Conservation (phyloP, 2,888 invertebrate genomes). For the Drosophila infuscata region DNA sequence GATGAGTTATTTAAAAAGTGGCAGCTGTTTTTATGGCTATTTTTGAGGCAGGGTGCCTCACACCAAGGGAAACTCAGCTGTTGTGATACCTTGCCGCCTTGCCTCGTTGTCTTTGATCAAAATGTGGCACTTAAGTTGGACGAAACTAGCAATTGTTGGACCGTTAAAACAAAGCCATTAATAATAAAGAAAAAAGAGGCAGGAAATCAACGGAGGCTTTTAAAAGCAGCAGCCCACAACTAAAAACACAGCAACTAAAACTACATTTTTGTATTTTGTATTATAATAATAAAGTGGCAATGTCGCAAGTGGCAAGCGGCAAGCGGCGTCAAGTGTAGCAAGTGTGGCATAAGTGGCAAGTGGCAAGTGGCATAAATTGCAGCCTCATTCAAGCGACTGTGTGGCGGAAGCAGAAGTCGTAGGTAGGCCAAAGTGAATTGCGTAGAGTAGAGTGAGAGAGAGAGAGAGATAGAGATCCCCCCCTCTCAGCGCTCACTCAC, state of each 20-base stretch:
- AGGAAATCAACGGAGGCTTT: conserved; percentile 42
- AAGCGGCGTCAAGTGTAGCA: conserved; percentile 70
- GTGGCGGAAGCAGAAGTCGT: conserved; percentile 68
- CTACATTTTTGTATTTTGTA: conserved; percentile 57
- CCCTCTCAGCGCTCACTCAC: background rate
- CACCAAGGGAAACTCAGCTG: background rate
- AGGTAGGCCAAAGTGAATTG: conserved; percentile 73
- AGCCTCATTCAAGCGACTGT: conserved; percentile 72
- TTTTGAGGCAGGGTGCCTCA: background rate
- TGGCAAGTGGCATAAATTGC: conserved; percentile 81
- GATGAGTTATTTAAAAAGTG: background rate
- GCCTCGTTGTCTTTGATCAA: conserved; percentile 4
- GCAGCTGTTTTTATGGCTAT: too few relatives aligned
- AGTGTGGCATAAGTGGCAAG: conserved; percentile 50
- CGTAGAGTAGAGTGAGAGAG: conserved; percentile 48
- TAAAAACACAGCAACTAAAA: conserved; percentile 20
- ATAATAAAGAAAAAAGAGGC: background rate
- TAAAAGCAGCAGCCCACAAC: conserved; percentile 32
- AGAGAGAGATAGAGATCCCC: conserved; percentile 11
- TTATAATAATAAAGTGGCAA: conserved; percentile 80
- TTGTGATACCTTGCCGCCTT: background rate
- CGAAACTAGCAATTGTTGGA: conserved; percentile 34
- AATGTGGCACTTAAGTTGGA: conserved; percentile 2
- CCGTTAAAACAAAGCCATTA: conserved; percentile 22
- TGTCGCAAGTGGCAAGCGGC: conserved; percentile 70